Base-by-base conservation (phyloP, 2,888 invertebrate species). In the Azorinus chamasolen region DNA sequence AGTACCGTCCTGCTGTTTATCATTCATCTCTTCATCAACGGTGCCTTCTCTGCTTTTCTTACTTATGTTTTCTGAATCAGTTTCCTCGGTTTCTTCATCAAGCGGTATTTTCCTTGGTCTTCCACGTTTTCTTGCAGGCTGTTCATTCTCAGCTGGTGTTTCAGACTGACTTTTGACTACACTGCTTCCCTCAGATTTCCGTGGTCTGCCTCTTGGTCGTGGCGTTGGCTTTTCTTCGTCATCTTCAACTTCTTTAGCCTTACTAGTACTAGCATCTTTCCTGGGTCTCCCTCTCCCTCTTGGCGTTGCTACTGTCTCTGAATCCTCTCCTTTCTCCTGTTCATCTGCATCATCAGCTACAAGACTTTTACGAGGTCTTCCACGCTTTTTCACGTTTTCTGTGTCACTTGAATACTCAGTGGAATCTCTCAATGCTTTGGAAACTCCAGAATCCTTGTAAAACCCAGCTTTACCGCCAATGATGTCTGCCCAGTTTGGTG, bases 401-500 rank as follows among this genome's bases (percentile, higher is more conserved):
- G 32, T 32, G 32, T 32, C 32, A 32, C 32, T 32, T 32, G 32
- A 32, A 10, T 32, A 32, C 4, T 32, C 32, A 6, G 32, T 10
- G 10, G 32, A 32, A 32, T 32, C 32, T 32, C 10, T 32, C 10
- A 32, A 32, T 32, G 10, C 4, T 32, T 32, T 32, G 10, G 32
- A 32, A 32, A 32, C 32, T 32, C 32, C 32, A 6, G 32, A 32
- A 32, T 32, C 32, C 32, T 32, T 20, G 4, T 50, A 22, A 32
- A 77, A 77, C 37, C 63, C 55, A 39, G 63, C 68, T 39, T 62
- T 58, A 10, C 77, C 77, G 59, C 72, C 72, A 0, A 77, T 48
- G n/a, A 79, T 72, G 20, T 75, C 79, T 25, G 72, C 72, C 79
- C 79, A 79, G 43, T 79, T 79, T 18, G 79, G 79, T 24, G 75